Base-by-base conservation (phyloP, 2,797 vertebrate species). In the Fratercula arctica region DNA sequence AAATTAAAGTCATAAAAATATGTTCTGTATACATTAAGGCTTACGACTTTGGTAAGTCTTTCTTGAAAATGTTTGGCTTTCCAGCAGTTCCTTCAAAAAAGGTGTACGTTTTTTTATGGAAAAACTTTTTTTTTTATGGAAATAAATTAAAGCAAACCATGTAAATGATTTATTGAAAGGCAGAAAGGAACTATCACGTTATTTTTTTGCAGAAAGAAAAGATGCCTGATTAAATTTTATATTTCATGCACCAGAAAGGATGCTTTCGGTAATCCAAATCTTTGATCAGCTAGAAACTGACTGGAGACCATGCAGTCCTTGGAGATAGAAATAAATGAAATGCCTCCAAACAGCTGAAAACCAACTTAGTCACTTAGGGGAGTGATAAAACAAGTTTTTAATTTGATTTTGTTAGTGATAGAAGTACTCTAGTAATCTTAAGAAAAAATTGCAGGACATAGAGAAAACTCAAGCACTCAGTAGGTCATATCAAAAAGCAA, bases 321-420 rank as follows among this genome's bases (percentile, higher is more conserved):
- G 37, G 89, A 90, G 85, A 97, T 0, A 91, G 75, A 95, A 94
- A 96, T 91, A 96, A 91, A 94, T 92, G 10, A 94, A 97, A 95
- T 87, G 13, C 60, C 66, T 92, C 83, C 86, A 86, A 94, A 94
- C 28, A 94, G 46, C 37, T 63, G 85, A 92, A 97, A 95, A 94
- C 28, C 37, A 97, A 51, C 79, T 88, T 93, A 45, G 67, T 85
- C 50, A 63, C 63, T 91, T 78, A 77, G 3, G 15, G n/a, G 33
- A 86, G 33, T 21, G 94, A 94, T 96, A 96, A 91, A 75, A 13
- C 25, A 63, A 70, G 63, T 79, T 96, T 91, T 95, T 73, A 95
- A 94, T 94, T 96, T 90, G 84, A 94, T 97, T 97, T 93, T 3
- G 16, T 76, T 91, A 72, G 68, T 85, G 94, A 95, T 92, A 95